These are phyloP conservation scores for Dasypogon diadema DNA, from an alignment of 2,888 invertebrate genomes.

Conservation along the genomic window DNA sequence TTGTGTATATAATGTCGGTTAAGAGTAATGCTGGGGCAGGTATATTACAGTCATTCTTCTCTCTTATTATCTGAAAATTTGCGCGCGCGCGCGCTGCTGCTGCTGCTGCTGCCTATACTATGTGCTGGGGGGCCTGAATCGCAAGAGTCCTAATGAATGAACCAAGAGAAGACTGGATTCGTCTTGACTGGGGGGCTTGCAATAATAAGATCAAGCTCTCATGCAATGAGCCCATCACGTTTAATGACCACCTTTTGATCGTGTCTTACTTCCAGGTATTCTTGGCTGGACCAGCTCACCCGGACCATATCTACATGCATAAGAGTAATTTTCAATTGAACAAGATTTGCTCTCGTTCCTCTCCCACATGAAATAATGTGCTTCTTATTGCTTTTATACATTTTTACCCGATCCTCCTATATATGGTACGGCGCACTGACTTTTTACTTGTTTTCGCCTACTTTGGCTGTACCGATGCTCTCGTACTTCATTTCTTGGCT, in stretches of 20 bases:
- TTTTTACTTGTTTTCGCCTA: conserved; percentile 27
- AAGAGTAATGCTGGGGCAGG: conserved; percentile 39
- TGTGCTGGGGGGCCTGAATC: not conserved
- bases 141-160: conserved; percentile 37
- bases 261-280: conserved; percentile 46
- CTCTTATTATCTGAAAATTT: conserved; percentile 35
- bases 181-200: conserved; percentile 3
- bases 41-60: conserved; percentile 24
- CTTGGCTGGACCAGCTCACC: not conserved
- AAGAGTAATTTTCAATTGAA: conserved; percentile 34
- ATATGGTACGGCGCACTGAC: conserved; percentile 17
- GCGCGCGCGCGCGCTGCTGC: conserved; percentile 38
- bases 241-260: conserved; percentile 40
- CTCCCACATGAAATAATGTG: conserved; percentile 34
- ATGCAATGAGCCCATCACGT: conserved; percentile 36
- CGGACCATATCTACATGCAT: conserved; percentile 3
- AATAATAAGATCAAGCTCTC: conserved; percentile 32
- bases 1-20: conserved; percentile 37
- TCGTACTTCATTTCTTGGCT: conserved; percentile 44
- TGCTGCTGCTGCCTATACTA: not conserved
- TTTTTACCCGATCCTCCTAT: conserved; percentile 15
- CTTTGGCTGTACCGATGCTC: conserved; percentile 24
- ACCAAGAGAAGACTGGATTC: conserved; percentile 30
- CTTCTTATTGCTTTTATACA: conserved; percentile 15
- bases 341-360: conserved; percentile 39